phyloP scores from a whole-genome alignment of 2,797 vertebrate species.

The Takifugu ocellatus region DNA sequence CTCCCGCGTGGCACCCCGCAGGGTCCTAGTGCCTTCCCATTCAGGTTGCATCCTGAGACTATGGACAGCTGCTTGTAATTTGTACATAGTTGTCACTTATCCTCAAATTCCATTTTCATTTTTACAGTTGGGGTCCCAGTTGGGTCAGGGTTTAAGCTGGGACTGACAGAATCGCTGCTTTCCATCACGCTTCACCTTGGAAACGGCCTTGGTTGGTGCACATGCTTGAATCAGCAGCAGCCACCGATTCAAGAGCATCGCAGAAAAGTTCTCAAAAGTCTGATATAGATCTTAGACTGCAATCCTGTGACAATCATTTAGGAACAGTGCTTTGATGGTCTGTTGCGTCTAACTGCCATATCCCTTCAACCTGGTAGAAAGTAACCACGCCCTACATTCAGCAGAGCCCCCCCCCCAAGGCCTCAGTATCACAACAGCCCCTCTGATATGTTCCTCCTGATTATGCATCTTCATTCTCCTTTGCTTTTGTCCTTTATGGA shows the following conservation, averaged over 20 bases:
- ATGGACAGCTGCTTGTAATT: constrained; percentile 35
- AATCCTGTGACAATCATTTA: constrained; percentile 12
- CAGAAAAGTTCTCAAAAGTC: constrained; percentile 4
- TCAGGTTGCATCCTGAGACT: constrained; percentile 16
- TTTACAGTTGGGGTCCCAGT: constrained; percentile 8
- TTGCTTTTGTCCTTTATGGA: constrained; percentile 21
- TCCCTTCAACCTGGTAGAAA: constrained; percentile 43
- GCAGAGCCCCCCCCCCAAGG: constrained; percentile 30
- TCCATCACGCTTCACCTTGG: not conserved
- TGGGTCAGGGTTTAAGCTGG: constrained; percentile 8
- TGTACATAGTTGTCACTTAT: constrained; percentile 44
- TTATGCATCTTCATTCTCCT: constrained; percentile 52
- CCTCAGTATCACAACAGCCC: constrained; percentile 55
- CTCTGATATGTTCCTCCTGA: constrained; percentile 51
- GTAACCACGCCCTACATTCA: constrained; percentile 65
- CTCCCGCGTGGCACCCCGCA: constrained; percentile 44
- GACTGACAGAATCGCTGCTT: constrained; percentile 31
- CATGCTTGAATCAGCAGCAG: not conserved
- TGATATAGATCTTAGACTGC: constrained; percentile 4
- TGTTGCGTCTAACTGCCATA: constrained; percentile 48
- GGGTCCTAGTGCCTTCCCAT: constrained; percentile 75
- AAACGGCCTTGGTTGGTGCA: not conserved
- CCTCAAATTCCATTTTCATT: constrained; percentile 15
- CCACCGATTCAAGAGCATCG: not conserved
- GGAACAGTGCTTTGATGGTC: constrained; percentile 57